A percentile compares a stretch with the other conserved stretches of the same genome.
Conservation (phyloP, 2,888 invertebrate species). For the Corythucha ciliata region DNA sequence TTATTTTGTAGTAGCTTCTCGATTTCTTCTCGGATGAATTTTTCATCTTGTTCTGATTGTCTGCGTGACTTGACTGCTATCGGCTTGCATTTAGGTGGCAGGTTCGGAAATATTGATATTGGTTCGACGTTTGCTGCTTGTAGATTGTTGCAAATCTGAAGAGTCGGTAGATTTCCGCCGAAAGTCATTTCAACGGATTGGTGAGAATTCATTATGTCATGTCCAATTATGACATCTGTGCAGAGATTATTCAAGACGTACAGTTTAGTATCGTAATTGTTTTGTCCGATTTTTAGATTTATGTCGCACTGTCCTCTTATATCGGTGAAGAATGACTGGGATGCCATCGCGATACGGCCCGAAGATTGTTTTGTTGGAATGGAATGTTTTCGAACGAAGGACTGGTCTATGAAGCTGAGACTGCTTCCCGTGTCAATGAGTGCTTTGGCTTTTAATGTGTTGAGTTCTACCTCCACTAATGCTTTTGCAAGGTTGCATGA, state of each 20-base stretch:
- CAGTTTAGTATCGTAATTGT: no score
- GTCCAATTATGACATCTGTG: slow-evolving; percentile 6
- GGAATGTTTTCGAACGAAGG: no score
- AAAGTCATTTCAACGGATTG: not conserved
- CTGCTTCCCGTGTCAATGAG: no score
- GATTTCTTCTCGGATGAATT: slow-evolving; percentile 14
- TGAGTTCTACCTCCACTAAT: no score
- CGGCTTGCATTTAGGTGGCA: slow-evolving; percentile 11
- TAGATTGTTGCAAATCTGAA: not conserved
- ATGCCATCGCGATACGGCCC: no score
- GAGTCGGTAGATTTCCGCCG: not conserved
- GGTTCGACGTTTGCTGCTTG: not conserved
- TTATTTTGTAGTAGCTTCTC: slow-evolving; percentile 8
- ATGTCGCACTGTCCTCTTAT: no score
- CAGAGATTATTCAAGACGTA: not conserved
- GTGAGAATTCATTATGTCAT: slow-evolving; percentile 4
- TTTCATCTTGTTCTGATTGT: slow-evolving; percentile 6
- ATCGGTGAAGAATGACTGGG: no score
- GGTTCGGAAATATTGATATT: not conserved
- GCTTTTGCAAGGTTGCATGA: no score
- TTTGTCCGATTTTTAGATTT: no score
- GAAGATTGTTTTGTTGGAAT: no score
- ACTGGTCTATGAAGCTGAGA: no score
- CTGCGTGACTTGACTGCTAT: slow-evolving; percentile 10
- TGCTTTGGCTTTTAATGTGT: no score